These are phyloP conservation scores for Leptothorax acervorum DNA, from an alignment of 2,888 invertebrate species.

Conservation along the genomic window DNA sequence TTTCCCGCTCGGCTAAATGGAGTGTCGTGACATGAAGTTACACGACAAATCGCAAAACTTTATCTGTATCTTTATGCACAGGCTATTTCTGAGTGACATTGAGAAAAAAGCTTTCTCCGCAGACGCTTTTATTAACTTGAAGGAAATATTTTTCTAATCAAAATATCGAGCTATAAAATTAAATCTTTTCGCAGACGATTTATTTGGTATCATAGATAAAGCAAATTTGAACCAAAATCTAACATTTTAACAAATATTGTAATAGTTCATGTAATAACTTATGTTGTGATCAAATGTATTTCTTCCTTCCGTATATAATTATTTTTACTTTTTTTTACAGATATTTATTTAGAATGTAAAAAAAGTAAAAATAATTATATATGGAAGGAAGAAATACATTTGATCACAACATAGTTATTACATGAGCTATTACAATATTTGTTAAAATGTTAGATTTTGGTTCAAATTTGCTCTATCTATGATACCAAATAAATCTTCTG, in stretches of 20 bases:
- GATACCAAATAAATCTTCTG: neutral
- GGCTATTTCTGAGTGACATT: neutral
- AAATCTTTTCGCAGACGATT: too few relatives aligned
- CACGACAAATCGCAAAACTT: slow-evolving; percentile 25
- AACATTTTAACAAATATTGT: too few relatives aligned
- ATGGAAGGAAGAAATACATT: neutral
- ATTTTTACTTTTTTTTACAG: too few relatives aligned
- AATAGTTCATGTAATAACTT: too few relatives aligned
- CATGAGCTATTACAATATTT: neutral
- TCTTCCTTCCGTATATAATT: too few relatives aligned
- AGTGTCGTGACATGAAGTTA: neutral
- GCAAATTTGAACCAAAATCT: too few relatives aligned
- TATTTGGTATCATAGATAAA: too few relatives aligned
- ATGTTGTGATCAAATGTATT: too few relatives aligned
- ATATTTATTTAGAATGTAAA: neutral
- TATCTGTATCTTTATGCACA: slow-evolving; percentile 15
- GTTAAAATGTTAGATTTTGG: neutral
- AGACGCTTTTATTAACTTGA: neutral
- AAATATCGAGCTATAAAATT: too few relatives aligned
- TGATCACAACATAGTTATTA: neutral
- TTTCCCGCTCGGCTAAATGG: slow-evolving; percentile 1
- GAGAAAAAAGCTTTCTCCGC: neutral
- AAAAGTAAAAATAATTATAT: neutral
- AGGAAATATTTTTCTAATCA: neutral
- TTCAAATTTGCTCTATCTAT: neutral